Evolutionary conservation across 2,797 vertebrate genomes (phyloP).

Genomic region (Acrocephalus scirpaceus): DNA sequence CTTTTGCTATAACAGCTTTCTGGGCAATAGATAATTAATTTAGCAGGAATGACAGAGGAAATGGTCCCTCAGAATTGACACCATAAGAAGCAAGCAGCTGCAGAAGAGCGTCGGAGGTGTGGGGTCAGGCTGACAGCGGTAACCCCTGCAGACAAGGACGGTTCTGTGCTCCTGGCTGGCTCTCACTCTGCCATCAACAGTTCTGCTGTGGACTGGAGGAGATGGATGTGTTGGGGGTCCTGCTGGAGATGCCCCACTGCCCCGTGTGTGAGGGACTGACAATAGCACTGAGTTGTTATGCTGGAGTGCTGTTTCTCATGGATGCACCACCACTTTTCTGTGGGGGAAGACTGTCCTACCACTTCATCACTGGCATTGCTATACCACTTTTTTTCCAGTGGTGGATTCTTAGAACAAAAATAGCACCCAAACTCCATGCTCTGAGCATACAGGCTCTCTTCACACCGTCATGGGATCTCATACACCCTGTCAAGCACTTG

Average conservation of each 20-base stretch:
- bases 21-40: not conserved
- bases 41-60: not conserved
- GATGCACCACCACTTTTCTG: not conserved
- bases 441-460: not conserved
- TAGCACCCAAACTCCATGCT: rapidly evolving
- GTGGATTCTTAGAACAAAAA: not conserved
- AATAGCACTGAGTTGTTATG: not conserved
- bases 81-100: not conserved
- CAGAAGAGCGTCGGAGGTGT: not conserved
- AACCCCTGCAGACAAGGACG: not conserved
- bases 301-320: not conserved
- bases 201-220: not conserved
- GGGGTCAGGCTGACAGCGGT: not conserved
- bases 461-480: not conserved
- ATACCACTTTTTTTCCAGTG: not conserved
- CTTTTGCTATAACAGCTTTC: not conserved
- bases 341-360: not conserved
- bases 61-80: not conserved
- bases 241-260: not conserved
- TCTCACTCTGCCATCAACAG: not conserved
- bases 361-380: not conserved
- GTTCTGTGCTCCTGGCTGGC: not conserved
- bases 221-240: not conserved
- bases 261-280: not conserved
- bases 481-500: not conserved